Percentiles rank a stretch among this genome's conserved stretches.
These are phyloP conservation scores for Portevinia maculata DNA, from an alignment of 2,888 invertebrate genomes.

Conservation along the genomic window DNA sequence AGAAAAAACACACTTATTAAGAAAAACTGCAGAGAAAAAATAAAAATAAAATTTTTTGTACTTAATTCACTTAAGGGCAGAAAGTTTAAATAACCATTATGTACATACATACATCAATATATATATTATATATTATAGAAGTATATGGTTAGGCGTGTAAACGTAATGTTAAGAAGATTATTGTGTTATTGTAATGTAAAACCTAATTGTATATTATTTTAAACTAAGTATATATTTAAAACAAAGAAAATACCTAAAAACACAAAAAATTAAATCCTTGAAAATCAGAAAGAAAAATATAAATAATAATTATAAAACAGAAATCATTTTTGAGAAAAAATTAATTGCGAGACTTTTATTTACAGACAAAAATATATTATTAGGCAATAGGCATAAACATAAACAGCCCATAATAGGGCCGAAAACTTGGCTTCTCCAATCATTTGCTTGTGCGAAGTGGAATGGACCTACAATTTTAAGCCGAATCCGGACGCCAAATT, in stretches of 20 bases:
- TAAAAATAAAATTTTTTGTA: conserved; percentile 50
- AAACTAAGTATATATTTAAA: conserved; percentile 68
- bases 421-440: too few relatives aligned
- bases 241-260: conserved; percentile 32
- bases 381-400: too few relatives aligned
- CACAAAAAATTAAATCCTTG: conserved; percentile 45
- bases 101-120: conserved; percentile 73
- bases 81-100: conserved; percentile 68
- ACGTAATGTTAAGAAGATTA: conserved; percentile 49
- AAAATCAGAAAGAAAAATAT: conserved; percentile 34
- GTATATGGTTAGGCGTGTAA: conserved; percentile 67
- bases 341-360: conserved; percentile 38
- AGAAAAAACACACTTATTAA: conserved; percentile 6
- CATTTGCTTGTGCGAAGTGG: too few relatives aligned
- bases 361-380: not conserved
- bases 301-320: conserved; percentile 56
- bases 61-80: conserved; percentile 67
- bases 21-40: conserved; percentile 19
- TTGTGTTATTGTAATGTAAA: conserved; percentile 69
- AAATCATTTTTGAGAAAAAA: conserved; percentile 68
- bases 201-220: conserved; percentile 67
- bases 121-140: conserved; percentile 73
- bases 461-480: too few relatives aligned
- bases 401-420: too few relatives aligned
- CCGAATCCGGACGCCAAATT: too few relatives aligned